A percentile compares a stretch with the other conserved stretches of the same genome.
Evolutionary conservation across 2,888 invertebrate species (phyloP).

Genomic region (Tipula unca): DNA sequence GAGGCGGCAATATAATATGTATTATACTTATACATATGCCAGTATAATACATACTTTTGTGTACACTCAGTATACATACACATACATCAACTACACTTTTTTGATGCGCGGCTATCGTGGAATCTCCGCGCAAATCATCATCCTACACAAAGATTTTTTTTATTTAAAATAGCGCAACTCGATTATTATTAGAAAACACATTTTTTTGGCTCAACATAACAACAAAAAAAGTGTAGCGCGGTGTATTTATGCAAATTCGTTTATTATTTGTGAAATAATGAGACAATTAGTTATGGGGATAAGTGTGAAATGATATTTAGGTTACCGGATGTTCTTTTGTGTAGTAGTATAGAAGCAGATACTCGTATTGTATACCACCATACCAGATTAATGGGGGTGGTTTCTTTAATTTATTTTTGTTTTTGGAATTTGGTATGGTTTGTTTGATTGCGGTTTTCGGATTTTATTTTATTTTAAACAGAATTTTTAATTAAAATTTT

Average conservation of each 20-base stretch:
- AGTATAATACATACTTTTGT: too few relatives aligned
- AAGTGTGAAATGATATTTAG: background rate
- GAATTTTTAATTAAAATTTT: background rate
- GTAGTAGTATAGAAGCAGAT: background rate
- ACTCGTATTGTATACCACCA: background rate
- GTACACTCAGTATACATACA: background rate
- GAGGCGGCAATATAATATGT: background rate
- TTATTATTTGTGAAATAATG: background rate
- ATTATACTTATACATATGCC: too few relatives aligned
- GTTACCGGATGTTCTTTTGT: background rate
- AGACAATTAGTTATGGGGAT: background rate
- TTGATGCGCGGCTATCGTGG: background rate
- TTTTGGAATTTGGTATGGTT: background rate
- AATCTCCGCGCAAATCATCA: background rate
- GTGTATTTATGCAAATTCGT: background rate
- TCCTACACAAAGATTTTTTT: background rate
- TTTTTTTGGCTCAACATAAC: background rate
- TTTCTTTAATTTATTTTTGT: background rate
- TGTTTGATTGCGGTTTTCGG: background rate
- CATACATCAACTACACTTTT: background rate
- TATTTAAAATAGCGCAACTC: background rate
- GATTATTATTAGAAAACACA: background rate
- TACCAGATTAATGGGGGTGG: background rate
- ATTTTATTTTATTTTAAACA: background rate
- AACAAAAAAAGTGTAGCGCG: background rate